phyloP scores from a whole-genome alignment of 1,140 invertebrate species.

The Trichonephila clavipes region DNA sequence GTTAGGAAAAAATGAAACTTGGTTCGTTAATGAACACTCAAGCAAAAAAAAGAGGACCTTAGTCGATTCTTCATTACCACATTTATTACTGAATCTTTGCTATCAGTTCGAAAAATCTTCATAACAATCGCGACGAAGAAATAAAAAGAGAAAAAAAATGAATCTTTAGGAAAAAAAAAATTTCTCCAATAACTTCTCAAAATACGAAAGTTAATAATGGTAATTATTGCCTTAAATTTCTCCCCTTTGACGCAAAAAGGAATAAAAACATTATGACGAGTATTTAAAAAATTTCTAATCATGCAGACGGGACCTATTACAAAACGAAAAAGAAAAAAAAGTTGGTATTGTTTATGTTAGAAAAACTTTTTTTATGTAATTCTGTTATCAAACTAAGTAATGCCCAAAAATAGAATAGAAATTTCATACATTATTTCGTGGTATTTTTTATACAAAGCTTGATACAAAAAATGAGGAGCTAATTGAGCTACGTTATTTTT shows the following conservation, averaged over 20 bases:
- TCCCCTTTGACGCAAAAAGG: constrained; percentile 13
- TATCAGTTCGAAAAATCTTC: constrained; percentile 64
- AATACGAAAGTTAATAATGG: constrained; percentile 67
- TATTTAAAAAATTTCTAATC: constrained; percentile 34
- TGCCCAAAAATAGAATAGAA: neutral
- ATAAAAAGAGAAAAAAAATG: neutral
- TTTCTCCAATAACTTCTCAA: constrained; percentile 64
- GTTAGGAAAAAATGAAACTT: neutral
- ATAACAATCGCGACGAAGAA: constrained; percentile 34
- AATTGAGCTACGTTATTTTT: too few relatives aligned
- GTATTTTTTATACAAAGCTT: too few relatives aligned
- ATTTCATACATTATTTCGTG: too few relatives aligned
- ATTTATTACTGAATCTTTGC: constrained; percentile 53
- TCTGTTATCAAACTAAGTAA: neutral
- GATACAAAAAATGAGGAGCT: too few relatives aligned
- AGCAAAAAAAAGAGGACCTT: neutral
- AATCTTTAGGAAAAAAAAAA: neutral
- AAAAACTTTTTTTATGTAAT: neutral
- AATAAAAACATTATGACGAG: constrained; percentile 48
- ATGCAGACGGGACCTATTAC: constrained; percentile 2
- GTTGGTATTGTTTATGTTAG: neutral
- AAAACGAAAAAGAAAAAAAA: neutral
- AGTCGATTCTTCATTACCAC: constrained; percentile 64
- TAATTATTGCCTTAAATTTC: constrained; percentile 73
- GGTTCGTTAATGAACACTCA: constrained; percentile 60